phyloP scores from a whole-genome alignment of 1,140 invertebrate species.

The Bombus consobrinus region DNA sequence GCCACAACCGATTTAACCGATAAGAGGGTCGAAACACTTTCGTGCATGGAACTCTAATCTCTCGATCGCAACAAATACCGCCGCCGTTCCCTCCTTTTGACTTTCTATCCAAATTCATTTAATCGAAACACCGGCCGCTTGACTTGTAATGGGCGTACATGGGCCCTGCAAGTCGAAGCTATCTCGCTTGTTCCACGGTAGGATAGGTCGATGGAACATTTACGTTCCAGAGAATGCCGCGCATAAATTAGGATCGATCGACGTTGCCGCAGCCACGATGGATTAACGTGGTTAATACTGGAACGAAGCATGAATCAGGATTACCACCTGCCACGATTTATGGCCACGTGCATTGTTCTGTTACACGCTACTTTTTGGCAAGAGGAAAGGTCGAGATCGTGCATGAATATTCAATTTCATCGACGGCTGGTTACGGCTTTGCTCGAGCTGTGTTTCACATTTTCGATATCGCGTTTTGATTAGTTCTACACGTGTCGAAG shows the following conservation, averaged over 20 bases:
- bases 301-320: slow-evolving; percentile 69
- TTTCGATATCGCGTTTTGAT: neutral
- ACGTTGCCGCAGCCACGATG: slow-evolving; percentile 52
- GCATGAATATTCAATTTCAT: slow-evolving; percentile 75
- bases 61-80: slow-evolving; percentile 20
- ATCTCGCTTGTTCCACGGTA: neutral
- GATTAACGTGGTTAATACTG: slow-evolving; percentile 66
- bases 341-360: slow-evolving; percentile 42
- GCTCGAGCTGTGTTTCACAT: slow-evolving; percentile 46
- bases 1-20: slow-evolving; percentile 23
- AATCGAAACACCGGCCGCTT: neutral
- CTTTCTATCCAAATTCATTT: neutral
- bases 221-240: slow-evolving; percentile 24
- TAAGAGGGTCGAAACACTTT: slow-evolving; percentile 21
- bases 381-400: slow-evolving; percentile 35
- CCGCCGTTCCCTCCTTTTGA: neutral
- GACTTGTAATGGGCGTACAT: neutral
- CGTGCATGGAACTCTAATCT: slow-evolving; percentile 46
- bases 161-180: neutral
- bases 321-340: slow-evolving; percentile 70
- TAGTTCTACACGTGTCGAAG: too few species aligned
- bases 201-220: neutral
- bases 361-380: slow-evolving; percentile 53
- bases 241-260: slow-evolving; percentile 65
- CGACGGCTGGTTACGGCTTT: slow-evolving; percentile 58